A percentile compares a stretch with the other conserved stretches of the same genome.
phyloP scores from a whole-genome alignment of 1,140 invertebrate genomes.

The Hermatobates lingyangjiaoensis region DNA sequence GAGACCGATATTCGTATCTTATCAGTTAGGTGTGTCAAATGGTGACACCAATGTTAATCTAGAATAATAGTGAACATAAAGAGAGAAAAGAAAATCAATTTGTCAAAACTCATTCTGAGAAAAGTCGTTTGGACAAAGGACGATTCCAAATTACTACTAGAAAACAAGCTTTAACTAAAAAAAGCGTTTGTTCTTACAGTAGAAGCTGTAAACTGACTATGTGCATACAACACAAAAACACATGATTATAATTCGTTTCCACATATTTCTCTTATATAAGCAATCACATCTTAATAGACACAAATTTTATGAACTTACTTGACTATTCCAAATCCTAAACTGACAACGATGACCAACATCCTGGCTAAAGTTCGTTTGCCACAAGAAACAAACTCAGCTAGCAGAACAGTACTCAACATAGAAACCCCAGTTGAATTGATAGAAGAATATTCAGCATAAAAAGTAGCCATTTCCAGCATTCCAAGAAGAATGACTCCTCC shows the following conservation, averaged over 20 bases:
- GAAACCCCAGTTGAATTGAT: conserved; percentile 54
- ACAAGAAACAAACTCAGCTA: conserved; percentile 76
- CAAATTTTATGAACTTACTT: conserved; percentile 40
- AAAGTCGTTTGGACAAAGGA: no score
- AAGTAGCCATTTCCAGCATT: conserved; percentile 69
- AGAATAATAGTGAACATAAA: no score
- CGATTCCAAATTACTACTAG: no score
- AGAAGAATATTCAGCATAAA: conserved; percentile 72
- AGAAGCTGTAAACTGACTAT: not conserved
- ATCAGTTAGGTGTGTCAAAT: no score
- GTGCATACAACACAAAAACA: not conserved
- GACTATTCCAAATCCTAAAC: conserved; percentile 85
- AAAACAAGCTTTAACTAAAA: no score
- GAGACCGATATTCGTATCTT: no score
- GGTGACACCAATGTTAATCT: no score
- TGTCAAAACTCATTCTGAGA: no score
- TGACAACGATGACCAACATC: conserved; percentile 85
- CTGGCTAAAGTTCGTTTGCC: conserved; percentile 74
- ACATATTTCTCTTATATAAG: conserved; percentile 7
- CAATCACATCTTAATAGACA: not conserved
- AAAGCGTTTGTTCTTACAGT: not conserved
- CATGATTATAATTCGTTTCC: not conserved
- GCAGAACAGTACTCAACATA: conserved; percentile 38
- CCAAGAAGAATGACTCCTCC: conserved; percentile 72
- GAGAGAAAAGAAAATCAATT: no score